Base-by-base conservation (phyloP, 1,140 invertebrate species). In the Drosophila repletoides region DNA sequence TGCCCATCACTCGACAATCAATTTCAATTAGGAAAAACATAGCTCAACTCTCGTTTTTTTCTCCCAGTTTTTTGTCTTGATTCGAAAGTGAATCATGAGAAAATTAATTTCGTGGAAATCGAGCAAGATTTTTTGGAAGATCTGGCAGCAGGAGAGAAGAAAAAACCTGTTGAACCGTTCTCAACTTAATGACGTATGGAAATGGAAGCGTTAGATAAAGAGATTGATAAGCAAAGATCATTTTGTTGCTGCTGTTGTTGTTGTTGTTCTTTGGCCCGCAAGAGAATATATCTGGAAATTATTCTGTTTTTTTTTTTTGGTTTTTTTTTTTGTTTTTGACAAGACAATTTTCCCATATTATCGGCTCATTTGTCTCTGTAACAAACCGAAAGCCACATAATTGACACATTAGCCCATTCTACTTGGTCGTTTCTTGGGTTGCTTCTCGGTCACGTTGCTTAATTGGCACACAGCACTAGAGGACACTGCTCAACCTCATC, bases 361-460 rank as follows among this genome's bases (percentile, higher is more conserved):
- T 69, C 48, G 34, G 31, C 74, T 68, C 67, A 72, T 76, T 76
- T 72, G 60, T 76, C 73, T 66, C 59, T 34, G 38, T 58, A 60
- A 48, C 60, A 15, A 33, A 31, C 31, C 46, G 75, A 71, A 84
- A 64, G 77, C 71, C 79, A 63, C 71, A 84, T 86, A 86, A 86
- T 86, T 86, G 80, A 86, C 80, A 86, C 81, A 86, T 86, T 86
- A 86, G 76, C 75, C 71, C 70, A 64, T 56, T 81, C 70, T 64
- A 75, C 38, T 38, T 40, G 26, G 26, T 15, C 63, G 15, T 33
- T 29, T 52, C 21, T 21, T 52, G 5, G 72, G 36, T 74, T 36
- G 29, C 24, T 31, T 61, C 53, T 73, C 71, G 64, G 49, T 70
- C 52, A 76, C 70, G 69, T 63, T 58, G 66, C 80, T 71, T 86